Conservation (phyloP, 2,797 vertebrate species). For the Avahi laniger region DNA sequence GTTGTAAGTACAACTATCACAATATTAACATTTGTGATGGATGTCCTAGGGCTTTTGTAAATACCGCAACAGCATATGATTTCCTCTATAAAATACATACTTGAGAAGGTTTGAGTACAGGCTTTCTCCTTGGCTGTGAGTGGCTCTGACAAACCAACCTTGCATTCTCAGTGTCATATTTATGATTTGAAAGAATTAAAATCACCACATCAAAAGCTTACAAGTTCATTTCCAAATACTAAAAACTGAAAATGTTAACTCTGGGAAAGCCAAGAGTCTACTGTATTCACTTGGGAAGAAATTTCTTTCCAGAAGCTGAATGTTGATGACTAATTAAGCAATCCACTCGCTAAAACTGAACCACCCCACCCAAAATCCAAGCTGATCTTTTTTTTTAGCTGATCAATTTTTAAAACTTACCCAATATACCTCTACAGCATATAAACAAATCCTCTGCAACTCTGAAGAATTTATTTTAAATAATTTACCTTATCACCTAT, state of each 20-base stretch:
- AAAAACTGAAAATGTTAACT: slow-evolving; percentile 17
- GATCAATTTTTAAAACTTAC: neutral
- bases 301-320: slow-evolving; percentile 47
- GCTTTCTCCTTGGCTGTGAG: neutral
- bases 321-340: neutral
- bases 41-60: neutral
- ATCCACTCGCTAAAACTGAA: slow-evolving; percentile 5
- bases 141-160: neutral
- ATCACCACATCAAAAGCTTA: neutral
- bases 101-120: neutral
- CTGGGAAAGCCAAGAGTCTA: neutral
- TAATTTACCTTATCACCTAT: slow-evolving; percentile 33
- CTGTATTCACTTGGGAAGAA: slow-evolving; percentile 21
- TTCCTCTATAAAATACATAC: neutral
- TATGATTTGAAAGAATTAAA: slow-evolving; percentile 32
- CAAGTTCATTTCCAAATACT: neutral
- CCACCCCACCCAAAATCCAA: slow-evolving; percentile 37
- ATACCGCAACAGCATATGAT: neutral
- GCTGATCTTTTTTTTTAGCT: neutral
- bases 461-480: slow-evolving; percentile 1
- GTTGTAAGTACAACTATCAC: neutral
- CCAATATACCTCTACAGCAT: neutral
- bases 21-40: neutral
- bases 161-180: slow-evolving; percentile 13
- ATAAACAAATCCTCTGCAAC: slow-evolving; percentile 15